Conservation (phyloP, 2,888 invertebrate species). For the Drosophila atroscutellata region DNA sequence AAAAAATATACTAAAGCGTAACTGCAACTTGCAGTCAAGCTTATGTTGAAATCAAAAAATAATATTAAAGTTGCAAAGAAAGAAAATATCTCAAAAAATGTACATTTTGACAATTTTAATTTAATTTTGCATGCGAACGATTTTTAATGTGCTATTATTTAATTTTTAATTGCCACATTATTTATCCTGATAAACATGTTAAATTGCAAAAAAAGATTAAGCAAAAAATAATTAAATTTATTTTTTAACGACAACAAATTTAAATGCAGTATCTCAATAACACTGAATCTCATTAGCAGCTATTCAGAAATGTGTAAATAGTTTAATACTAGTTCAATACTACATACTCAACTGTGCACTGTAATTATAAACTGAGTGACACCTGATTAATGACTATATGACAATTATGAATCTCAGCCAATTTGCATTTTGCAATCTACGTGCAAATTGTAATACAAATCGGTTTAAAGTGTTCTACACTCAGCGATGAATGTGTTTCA, state of each 20-base stretch:
- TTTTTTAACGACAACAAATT: neutral
- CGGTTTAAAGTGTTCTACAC: conserved; percentile 27
- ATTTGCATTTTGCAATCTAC: conserved; percentile 52
- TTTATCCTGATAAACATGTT: neutral
- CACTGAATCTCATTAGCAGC: conserved; percentile 32
- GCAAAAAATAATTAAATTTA: conserved; percentile 3
- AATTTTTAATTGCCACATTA: neutral
- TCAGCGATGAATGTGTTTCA: conserved; percentile 11
- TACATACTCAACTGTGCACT: neutral
- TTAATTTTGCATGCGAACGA: neutral
- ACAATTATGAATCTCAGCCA: conserved; percentile 33
- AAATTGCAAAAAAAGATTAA: conserved; percentile 7
- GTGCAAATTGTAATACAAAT: conserved; percentile 40
- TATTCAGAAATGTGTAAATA: conserved; percentile 14
- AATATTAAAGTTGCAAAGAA: neutral
- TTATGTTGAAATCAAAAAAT: neutral
- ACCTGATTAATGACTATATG: conserved; percentile 50
- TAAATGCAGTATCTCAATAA: conserved; percentile 8
- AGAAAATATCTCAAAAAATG: neutral
- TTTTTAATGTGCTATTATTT: neutral
- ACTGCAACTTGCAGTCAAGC: neutral
- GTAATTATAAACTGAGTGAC: conserved; percentile 46
- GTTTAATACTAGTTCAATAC: conserved; percentile 33
- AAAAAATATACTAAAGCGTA: conserved; percentile 2
- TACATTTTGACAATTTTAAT: neutral